phyloP scores from a whole-genome alignment of 2,888 invertebrate species.

The Drosophila atripex region DNA sequence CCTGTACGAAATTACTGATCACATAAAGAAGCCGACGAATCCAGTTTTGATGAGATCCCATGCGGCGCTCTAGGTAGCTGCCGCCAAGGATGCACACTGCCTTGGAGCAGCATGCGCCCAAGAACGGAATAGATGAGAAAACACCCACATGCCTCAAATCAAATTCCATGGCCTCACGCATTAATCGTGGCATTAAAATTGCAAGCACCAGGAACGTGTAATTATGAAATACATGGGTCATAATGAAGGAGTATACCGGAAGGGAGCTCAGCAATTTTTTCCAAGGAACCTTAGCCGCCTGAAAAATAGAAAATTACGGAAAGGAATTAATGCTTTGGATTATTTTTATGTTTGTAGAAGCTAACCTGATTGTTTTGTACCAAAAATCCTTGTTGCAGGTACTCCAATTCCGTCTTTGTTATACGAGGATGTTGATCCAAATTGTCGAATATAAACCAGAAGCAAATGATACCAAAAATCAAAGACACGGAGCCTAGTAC shows the following conservation, averaged over 20 bases:
- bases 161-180: conserved; percentile 84
- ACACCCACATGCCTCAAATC: conserved; percentile 82
- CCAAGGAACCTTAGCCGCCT: conserved; percentile 84
- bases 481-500: conserved; percentile 82
- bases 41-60: conserved; percentile 55
- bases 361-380: conserved; percentile 54
- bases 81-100: conserved; percentile 68
- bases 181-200: conserved; percentile 83
- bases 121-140: conserved; percentile 71
- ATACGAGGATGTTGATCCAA: conserved; percentile 86
- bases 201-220: conserved; percentile 83
- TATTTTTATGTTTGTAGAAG: too few relatives aligned
- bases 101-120: conserved; percentile 74
- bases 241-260: conserved; percentile 84
- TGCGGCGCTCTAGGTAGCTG: conserved; percentile 55
- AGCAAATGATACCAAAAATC: conserved; percentile 64
- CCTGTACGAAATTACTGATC: conserved; percentile 57
- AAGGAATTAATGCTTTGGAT: too few relatives aligned
- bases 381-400: conserved; percentile 55
- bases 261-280: conserved; percentile 83
- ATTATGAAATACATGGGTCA: conserved; percentile 85
- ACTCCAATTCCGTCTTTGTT: conserved; percentile 82
- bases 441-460: conserved; percentile 84
- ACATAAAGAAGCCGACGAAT: conserved; percentile 72
- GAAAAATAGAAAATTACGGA: background rate